Conservation (phyloP, 92 coral and sea anemone genomes). For the Zoanthus solanderi region DNA sequence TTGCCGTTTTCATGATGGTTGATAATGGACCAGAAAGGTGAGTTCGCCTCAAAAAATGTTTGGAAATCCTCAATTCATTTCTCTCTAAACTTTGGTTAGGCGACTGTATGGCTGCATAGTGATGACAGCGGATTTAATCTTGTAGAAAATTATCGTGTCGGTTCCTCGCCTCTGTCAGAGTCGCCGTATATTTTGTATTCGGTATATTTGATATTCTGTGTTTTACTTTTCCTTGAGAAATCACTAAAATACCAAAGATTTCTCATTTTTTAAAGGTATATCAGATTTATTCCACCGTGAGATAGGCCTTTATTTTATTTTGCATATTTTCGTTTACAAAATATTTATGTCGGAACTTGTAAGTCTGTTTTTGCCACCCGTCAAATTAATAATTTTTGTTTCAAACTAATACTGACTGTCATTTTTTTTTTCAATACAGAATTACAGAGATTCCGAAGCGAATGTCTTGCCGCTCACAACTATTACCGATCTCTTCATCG, state of each 20-base stretch:
- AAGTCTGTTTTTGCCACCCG: constrained; percentile 26
- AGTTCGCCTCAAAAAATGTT: neutral
- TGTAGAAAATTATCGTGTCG: neutral
- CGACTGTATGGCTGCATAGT: constrained; percentile 28
- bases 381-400: neutral
- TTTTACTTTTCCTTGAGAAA: neutral
- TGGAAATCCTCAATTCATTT: neutral
- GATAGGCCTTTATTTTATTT: constrained; percentile 9
- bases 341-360: constrained; percentile 28
- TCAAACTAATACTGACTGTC: neutral
- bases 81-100: neutral
- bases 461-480: constrained; percentile 93
- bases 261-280: constrained; percentile 8
- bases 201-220: neutral
- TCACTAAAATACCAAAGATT: constrained; percentile 20
- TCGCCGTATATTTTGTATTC: constrained; percentile 2
- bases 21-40: constrained; percentile 33
- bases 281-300: constrained; percentile 4
- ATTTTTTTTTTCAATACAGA: constrained; percentile 59
- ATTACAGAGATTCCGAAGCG: constrained; percentile 93
- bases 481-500: constrained; percentile 91
- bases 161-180: neutral
- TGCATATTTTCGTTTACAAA: constrained; percentile 28
- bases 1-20: constrained; percentile 32
- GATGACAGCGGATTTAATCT: constrained; percentile 16